Conservation (phyloP, 1,140 invertebrate species). For the Brachionus calyciflorus region DNA sequence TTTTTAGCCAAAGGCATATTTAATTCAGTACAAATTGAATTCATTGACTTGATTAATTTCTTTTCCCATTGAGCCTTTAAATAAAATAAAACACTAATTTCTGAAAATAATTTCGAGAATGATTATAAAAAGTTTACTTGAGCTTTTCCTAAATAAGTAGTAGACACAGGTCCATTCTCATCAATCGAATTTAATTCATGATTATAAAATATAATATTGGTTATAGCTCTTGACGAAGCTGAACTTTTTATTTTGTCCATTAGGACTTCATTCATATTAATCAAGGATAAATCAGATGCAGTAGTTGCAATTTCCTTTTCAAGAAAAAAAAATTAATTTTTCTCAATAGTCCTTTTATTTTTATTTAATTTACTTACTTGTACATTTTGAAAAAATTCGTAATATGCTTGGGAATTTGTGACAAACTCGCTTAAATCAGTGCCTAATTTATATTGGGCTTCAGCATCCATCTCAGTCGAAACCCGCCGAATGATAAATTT, state of each 20-base stretch:
- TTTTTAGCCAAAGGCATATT: constrained; percentile 64
- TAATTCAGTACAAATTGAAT: constrained; percentile 87
- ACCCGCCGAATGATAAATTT: too few species aligned
- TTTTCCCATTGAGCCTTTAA: constrained; percentile 80
- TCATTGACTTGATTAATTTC: constrained; percentile 85
- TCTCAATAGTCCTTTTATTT: not conserved
- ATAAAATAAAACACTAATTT: not conserved
- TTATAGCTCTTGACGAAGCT: constrained; percentile 4
- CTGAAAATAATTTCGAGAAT: not conserved
- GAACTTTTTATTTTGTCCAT: constrained; percentile 35
- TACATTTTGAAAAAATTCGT: constrained; percentile 34
- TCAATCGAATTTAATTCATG: not conserved
- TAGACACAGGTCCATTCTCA: not conserved
- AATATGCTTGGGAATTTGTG: not conserved
- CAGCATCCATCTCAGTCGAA: not conserved
- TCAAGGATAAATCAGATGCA: not conserved
- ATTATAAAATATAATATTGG: not conserved
- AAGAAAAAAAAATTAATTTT: not conserved
- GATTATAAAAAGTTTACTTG: not conserved
- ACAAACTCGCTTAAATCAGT: not conserved
- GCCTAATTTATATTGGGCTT: not conserved
- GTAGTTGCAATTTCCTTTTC: not conserved
- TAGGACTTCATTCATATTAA: constrained; percentile 12
- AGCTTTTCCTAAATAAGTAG: constrained; percentile 31
- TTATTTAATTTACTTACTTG: not conserved